Evolutionary conservation across 1,140 invertebrate species (phyloP).

Genomic region (Heliconius himera): DNA sequence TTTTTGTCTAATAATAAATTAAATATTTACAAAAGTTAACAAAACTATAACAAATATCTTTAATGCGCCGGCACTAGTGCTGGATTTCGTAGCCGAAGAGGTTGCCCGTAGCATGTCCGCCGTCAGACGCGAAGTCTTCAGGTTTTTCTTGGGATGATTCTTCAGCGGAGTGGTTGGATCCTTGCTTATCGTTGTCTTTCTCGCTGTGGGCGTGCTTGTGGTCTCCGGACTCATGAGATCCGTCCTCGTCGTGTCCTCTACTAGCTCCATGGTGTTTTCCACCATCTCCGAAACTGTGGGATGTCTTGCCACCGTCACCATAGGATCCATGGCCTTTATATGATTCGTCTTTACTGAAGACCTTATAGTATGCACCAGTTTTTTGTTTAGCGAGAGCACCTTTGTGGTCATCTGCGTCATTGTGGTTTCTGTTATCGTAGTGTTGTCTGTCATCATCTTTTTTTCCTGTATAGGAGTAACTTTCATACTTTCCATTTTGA

Average conservation of each 20-base stretch:
- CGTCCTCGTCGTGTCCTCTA: constrained; percentile 79
- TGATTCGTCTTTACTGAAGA: constrained; percentile 86
- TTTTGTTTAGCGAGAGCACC: background rate
- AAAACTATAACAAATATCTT: constrained; percentile 63
- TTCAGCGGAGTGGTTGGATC: constrained; percentile 73
- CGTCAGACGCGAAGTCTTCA: constrained; percentile 70
- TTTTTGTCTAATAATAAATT: constrained; percentile 52
- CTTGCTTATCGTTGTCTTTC: constrained; percentile 76
- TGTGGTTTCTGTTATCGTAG: constrained; percentile 78
- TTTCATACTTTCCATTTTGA: constrained; percentile 66
- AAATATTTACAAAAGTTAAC: constrained; percentile 77
- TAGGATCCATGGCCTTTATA: constrained; percentile 87
- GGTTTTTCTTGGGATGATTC: constrained; percentile 68
- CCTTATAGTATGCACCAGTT: constrained; percentile 34
- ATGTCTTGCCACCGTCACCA: constrained; percentile 81
- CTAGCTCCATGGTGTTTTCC: constrained; percentile 75
- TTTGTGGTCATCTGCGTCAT: constrained; percentile 85
- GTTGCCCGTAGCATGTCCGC: constrained; percentile 60
- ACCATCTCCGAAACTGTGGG: constrained; percentile 80
- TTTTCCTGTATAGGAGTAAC: constrained; percentile 53
- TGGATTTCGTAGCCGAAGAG: constrained; percentile 71
- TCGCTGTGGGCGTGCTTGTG: constrained; percentile 67
- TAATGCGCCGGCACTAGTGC: constrained; percentile 53
- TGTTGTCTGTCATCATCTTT: constrained; percentile 59
- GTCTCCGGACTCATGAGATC: constrained; percentile 68